These are phyloP conservation scores for Cyclopterus lumpus DNA, from an alignment of 2,797 vertebrate genomes.

Conservation along the genomic window DNA sequence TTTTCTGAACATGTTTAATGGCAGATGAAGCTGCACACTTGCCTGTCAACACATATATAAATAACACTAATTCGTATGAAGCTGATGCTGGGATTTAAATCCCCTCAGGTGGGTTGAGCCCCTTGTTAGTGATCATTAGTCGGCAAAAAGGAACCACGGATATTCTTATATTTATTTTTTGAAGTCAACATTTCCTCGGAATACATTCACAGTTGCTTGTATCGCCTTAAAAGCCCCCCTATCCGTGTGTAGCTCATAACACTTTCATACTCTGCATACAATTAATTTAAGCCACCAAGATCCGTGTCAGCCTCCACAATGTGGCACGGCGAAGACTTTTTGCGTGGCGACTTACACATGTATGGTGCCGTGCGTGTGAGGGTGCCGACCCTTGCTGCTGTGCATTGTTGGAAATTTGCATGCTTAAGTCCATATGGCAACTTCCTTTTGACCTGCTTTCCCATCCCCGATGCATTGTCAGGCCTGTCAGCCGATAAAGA, in stretches of 20 bases:
- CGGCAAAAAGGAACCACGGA: constrained; percentile 2
- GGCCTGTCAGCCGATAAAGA: constrained; percentile 97
- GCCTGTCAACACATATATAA: constrained; percentile 22
- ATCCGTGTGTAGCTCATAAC: constrained; percentile 5
- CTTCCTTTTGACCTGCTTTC: constrained; percentile 98
- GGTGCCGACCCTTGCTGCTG: constrained; percentile 74
- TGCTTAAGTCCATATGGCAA: constrained; percentile 96
- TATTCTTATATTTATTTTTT: constrained; percentile 4
- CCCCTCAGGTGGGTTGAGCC: neutral
- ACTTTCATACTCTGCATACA: constrained; percentile 5
- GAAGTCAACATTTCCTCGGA: neutral
- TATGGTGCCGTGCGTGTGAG: constrained; percentile 52
- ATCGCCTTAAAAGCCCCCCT: neutral
- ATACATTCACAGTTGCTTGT: constrained; percentile 16
- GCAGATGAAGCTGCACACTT: constrained; percentile 10
- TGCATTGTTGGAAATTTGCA: constrained; percentile 90
- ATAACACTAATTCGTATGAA: constrained; percentile 2
- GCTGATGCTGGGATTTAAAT: constrained; percentile 1
- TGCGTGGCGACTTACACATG: constrained; percentile 46
- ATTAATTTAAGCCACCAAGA: constrained; percentile 28
- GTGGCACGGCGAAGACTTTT: constrained; percentile 39
- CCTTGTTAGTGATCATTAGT: neutral
- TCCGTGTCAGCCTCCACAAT: constrained; percentile 38
- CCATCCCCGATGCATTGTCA: constrained; percentile 94
- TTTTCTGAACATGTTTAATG: constrained; percentile 16